A percentile compares a stretch with the other conserved stretches of the same genome.
These are phyloP conservation scores for Mimachlamys varia DNA, from an alignment of 2,888 invertebrate species.

Conservation along the genomic window DNA sequence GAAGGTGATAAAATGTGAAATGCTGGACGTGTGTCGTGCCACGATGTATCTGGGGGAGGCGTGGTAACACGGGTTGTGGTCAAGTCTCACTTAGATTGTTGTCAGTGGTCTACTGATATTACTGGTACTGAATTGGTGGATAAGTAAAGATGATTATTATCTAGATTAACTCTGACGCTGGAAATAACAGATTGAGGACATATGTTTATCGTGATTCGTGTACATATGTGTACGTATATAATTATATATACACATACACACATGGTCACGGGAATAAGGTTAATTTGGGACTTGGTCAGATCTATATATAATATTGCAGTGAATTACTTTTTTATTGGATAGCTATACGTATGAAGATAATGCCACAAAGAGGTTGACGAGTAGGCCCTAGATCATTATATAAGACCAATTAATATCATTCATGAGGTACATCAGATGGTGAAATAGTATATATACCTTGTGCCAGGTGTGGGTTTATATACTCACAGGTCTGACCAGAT, in stretches of 20 bases:
- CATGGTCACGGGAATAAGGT: background rate
- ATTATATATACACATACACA: too few species aligned
- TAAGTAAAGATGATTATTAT: background rate
- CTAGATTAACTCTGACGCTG: too few species aligned
- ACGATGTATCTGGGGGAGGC: background rate
- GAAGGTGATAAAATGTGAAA: conserved; percentile 2
- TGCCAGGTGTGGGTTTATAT: too few species aligned
- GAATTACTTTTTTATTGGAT: background rate
- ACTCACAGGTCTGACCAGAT: too few species aligned
- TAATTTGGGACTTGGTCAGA: background rate
- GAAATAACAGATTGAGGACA: background rate
- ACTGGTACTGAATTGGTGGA: background rate
- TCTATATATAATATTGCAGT: background rate
- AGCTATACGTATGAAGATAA: too few species aligned
- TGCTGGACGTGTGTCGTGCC: background rate
- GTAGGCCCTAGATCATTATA: too few species aligned
- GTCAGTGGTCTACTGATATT: background rate
- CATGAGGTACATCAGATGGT: too few species aligned
- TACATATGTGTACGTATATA: too few species aligned
- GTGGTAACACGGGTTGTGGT: background rate
- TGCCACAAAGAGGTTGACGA: too few species aligned
- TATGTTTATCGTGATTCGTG: background rate
- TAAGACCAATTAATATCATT: too few species aligned
- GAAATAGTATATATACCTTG: too few species aligned
- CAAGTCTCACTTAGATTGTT: background rate